Percentiles rank a stretch among this genome's conserved stretches.
phyloP scores from a whole-genome alignment of 2,113 vertebrate genomes.

The Psephotus haematonotus region DNA sequence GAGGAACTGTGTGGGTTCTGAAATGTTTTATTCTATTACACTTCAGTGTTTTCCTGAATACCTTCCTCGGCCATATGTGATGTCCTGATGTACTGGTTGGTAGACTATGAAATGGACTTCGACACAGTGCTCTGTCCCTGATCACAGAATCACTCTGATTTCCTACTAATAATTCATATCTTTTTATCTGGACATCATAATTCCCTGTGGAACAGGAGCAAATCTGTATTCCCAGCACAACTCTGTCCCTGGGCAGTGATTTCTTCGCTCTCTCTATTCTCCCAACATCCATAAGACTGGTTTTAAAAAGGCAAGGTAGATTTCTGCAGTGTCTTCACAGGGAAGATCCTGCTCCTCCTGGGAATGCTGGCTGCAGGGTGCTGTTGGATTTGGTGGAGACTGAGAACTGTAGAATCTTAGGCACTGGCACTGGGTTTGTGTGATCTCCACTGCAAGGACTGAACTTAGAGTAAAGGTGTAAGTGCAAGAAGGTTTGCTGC shows the following conservation, averaged over 20 bases:
- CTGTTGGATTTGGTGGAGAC: background rate
- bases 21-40: background rate
- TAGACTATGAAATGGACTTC: slow-evolving; percentile 45
- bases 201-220: background rate
- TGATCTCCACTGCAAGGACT: background rate
- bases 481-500: background rate
- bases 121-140: background rate
- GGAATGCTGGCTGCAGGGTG: background rate
- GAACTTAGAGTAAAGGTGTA: background rate
- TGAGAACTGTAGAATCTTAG: background rate
- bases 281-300: background rate
- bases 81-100: background rate
- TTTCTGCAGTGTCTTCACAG: background rate
- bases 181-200: background rate
- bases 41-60: background rate
- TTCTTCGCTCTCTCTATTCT: background rate
- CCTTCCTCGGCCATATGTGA: background rate
- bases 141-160: background rate
- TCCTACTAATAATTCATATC: background rate
- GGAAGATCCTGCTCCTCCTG: background rate
- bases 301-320: background rate
- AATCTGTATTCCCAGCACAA: background rate
- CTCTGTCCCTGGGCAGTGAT: background rate
- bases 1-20: background rate
- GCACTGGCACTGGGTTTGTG: background rate